Percentiles rank a stretch among this genome's conserved stretches.
Evolutionary conservation across 2,888 invertebrate species (phyloP).

Genomic region (Trachelus stipa): DNA sequence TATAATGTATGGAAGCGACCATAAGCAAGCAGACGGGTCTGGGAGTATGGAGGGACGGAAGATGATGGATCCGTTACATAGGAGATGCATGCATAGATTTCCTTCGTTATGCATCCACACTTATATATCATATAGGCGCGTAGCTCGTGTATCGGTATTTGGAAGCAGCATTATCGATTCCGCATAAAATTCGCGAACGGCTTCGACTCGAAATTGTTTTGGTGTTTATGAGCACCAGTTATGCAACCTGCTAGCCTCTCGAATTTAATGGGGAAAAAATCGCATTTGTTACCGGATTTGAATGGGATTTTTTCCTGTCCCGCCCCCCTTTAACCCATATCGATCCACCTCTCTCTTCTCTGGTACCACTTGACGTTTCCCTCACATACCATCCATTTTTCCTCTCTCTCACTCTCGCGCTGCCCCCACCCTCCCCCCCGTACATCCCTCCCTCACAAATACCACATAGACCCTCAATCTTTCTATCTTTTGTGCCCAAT

Average conservation of each 20-base stretch:
- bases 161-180: constrained; percentile 37
- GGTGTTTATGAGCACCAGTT: constrained; percentile 11
- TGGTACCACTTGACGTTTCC: not conserved
- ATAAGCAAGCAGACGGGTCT: not conserved
- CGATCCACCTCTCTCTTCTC: not conserved
- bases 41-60: not conserved
- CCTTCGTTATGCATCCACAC: not conserved
- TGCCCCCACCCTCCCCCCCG: no score
- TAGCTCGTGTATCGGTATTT: constrained; percentile 20
- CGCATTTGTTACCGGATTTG: not conserved
- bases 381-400: not conserved
- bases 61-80: not conserved
- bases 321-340: not conserved
- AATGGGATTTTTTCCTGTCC: not conserved
- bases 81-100: not conserved
- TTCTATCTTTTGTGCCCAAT: not conserved
- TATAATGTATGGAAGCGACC: not conserved
- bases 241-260: constrained; percentile 11
- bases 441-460: constrained; percentile 3
- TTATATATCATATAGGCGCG: constrained; percentile 11
- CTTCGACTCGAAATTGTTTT: constrained; percentile 30
- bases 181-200: constrained; percentile 39
- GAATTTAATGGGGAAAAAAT: not conserved
- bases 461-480: constrained; percentile 19
- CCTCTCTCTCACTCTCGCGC: not conserved